phyloP scores from a whole-genome alignment of 2,888 invertebrate genomes.

The Yponomeuta cagnagella region DNA sequence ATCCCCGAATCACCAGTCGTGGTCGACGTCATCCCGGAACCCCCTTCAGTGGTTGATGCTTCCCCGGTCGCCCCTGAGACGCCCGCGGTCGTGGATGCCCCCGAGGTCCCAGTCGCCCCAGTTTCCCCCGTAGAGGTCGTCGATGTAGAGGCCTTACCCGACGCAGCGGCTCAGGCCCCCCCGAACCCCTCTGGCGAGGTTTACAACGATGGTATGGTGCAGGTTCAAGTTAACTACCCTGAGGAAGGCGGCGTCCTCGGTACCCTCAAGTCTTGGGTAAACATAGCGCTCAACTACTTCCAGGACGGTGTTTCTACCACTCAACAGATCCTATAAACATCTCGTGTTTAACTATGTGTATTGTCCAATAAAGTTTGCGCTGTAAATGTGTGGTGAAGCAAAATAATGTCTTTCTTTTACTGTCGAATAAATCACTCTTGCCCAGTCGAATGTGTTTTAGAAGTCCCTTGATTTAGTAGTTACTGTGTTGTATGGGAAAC shows the following conservation, averaged over 20 bases:
- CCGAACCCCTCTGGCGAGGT: constrained; percentile 37
- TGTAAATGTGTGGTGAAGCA: neutral
- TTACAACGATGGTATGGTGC: constrained; percentile 50
- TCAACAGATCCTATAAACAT: constrained; percentile 44
- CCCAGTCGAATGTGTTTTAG: neutral
- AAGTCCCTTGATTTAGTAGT: neutral
- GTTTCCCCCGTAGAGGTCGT: constrained; percentile 18
- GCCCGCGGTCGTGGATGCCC: constrained; percentile 19
- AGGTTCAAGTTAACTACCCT: constrained; percentile 41
- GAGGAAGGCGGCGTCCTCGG: constrained; percentile 39
- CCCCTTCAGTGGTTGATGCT: constrained; percentile 13
- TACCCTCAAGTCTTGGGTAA: constrained; percentile 53
- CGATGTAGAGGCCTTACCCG: neutral
- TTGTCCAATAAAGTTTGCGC: neutral
- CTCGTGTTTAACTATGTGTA: neutral
- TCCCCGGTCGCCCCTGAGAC: constrained; percentile 16
- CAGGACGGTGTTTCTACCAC: constrained; percentile 35
- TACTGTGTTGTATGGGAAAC: too few relatives aligned
- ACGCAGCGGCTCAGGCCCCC: constrained; percentile 22
- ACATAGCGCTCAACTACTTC: constrained; percentile 51
- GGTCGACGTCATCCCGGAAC: constrained; percentile 12
- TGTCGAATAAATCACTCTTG: neutral
- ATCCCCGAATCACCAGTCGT: constrained; percentile 19
- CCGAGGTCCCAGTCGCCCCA: constrained; percentile 20
- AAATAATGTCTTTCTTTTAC: neutral